A percentile compares a stretch with the other conserved stretches of the same genome.
phyloP scores from a whole-genome alignment of 2,113 vertebrate genomes.

The Ploceus nigricollis region DNA sequence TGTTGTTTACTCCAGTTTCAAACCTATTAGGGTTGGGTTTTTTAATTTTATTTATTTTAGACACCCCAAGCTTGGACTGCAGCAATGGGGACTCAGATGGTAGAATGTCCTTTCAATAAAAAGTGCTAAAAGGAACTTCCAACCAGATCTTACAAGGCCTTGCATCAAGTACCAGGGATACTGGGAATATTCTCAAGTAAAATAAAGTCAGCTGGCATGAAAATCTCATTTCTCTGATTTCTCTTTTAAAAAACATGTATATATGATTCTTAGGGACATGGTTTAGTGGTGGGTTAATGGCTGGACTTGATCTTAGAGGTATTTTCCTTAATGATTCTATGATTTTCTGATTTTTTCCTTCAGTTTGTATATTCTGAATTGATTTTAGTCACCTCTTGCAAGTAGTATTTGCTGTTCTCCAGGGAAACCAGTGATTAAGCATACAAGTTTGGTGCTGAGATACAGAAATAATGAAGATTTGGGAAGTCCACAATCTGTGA shows the following conservation, averaged over 20 bases:
- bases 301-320: neutral
- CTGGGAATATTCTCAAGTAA: neutral
- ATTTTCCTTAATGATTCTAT: neutral
- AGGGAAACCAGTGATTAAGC: neutral
- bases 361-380: neutral
- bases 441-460: neutral
- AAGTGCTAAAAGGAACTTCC: neutral
- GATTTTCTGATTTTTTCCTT: neutral
- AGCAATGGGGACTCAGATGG: neutral
- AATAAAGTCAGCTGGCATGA: neutral
- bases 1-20: neutral
- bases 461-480: neutral
- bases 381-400: neutral
- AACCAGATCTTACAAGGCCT: neutral
- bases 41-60: neutral
- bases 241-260: neutral
- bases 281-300: neutral
- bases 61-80: neutral
- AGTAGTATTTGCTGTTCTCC: neutral
- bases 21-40: fast-evolving
- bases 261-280: neutral
- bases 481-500: neutral
- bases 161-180: neutral
- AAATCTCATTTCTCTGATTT: neutral
- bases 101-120: neutral